Base-by-base conservation (phyloP, 2,888 invertebrate species). In the Caenorhabditis becei region DNA sequence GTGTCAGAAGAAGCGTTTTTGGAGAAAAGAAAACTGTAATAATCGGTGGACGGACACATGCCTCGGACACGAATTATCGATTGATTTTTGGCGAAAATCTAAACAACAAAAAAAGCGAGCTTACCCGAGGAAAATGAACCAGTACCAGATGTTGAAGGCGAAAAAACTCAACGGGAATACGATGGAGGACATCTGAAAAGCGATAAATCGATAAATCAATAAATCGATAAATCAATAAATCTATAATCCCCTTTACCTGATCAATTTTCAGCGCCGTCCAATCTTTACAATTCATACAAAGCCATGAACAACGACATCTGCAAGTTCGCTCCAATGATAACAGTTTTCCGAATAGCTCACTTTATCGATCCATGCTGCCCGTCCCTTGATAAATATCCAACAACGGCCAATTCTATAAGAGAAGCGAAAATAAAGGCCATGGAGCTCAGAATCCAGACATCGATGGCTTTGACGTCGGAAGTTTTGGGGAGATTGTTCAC, bases 351-450 rank as follows among this genome's bases (percentile, higher is more conserved):
- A 18, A 18, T 44, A 3, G 28, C 86, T 77, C 23, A 88, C 86
- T 75, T 77, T 24, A 89, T 86, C 11, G 83, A 59, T 41, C 70
- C 78, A 49, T 83, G 83, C 44, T 82, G 77, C 3, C 86, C 89
- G 44, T 86, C 83, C 51, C 89, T 66, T 2, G 88, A 84, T 26
- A 89, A 62, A 70, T 85, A 91, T 4, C 91, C 91, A 24, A 91
- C 89, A 3, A 91, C 67, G 7, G 90, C 91, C 79, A 91, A 70
- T 67, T 91, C 91, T 8, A 91, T 87, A 11, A 91, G 71, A 2
- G 89, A 87, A n/a, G 88, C 88, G 67, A 91, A 91, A 54, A 91
- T 91, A 66, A 91, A 91, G 5, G 88, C 91, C 91, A 91, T 91
- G 24, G 89, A 88, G 24, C 85, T 85, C 16, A 91, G 80, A 70